phyloP scores from a whole-genome alignment of 2,113 vertebrate genomes.

The Galeopterus variegatus region DNA sequence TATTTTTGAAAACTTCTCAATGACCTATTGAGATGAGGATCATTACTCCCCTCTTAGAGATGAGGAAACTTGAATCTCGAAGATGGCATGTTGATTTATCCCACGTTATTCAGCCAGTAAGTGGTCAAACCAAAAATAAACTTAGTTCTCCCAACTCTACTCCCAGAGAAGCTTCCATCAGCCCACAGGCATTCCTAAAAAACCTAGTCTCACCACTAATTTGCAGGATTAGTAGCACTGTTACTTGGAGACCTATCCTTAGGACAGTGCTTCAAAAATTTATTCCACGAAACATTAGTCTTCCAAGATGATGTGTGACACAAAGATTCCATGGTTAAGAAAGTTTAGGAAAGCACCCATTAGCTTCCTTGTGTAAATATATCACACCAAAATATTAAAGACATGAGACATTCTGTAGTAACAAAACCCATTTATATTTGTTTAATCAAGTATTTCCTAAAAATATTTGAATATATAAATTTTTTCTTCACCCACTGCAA shows the following conservation, averaged over 20 bases:
- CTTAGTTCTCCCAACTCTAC: background rate
- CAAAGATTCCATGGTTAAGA: background rate
- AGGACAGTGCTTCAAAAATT: background rate
- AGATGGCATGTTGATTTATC: background rate
- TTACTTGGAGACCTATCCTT: background rate
- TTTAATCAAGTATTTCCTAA: conserved; percentile 33
- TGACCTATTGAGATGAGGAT: background rate
- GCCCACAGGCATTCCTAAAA: background rate
- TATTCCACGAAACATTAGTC: background rate
- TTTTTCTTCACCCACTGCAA: background rate
- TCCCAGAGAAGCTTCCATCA: background rate
- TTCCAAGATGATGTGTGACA: background rate
- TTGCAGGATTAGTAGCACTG: background rate
- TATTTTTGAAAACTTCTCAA: background rate
- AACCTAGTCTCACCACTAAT: background rate
- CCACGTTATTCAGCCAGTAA: background rate
- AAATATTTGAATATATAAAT: background rate
- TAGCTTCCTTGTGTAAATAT: background rate
- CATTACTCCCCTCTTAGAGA: background rate
- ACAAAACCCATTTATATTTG: conserved; percentile 14
- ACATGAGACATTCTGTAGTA: background rate
- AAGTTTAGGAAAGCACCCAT: background rate
- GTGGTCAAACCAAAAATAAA: background rate
- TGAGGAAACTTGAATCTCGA: background rate
- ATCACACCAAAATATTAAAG: background rate